Evolutionary conservation across 2,113 vertebrate genomes (phyloP).

Genomic region (Brachyhypopomus gauderio): DNA sequence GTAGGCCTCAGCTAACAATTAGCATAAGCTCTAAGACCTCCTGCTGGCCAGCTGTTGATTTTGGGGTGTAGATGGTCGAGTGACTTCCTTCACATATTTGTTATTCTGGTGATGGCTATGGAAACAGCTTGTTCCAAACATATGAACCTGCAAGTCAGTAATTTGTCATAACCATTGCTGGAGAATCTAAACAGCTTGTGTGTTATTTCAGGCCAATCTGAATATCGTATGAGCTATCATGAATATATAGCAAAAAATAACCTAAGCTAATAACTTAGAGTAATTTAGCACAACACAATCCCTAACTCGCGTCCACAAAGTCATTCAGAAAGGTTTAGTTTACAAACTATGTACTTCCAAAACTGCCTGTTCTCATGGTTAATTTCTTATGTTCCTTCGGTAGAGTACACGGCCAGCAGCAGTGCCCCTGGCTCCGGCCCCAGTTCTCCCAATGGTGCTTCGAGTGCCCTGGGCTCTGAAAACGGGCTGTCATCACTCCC

Average conservation of each 20-base stretch:
- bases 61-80: too few species aligned
- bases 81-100: neutral
- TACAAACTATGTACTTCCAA: slow-evolving; percentile 5
- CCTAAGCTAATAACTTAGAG: too few species aligned
- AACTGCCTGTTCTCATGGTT: neutral
- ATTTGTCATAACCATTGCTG: too few species aligned
- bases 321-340: neutral
- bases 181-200: too few species aligned
- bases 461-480: slow-evolving; percentile 84
- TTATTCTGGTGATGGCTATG: neutral
- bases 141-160: too few species aligned
- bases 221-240: neutral
- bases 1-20: slow-evolving; percentile 70
- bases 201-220: too few species aligned
- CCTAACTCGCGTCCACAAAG: too few species aligned
- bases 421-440: slow-evolving; percentile 92
- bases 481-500: slow-evolving; percentile 85
- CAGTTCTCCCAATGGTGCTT: slow-evolving; percentile 92
- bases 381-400: slow-evolving; percentile 39
- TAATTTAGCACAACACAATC: too few species aligned
- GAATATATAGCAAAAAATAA: neutral
- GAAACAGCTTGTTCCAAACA: too few species aligned
- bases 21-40: slow-evolving; percentile 1
- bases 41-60: neutral
- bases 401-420: slow-evolving; percentile 90